A percentile compares a stretch with the other conserved stretches of the same genome.
phyloP scores from a whole-genome alignment of 2,113 vertebrate species.

The Nyctereutes procyonoides region DNA sequence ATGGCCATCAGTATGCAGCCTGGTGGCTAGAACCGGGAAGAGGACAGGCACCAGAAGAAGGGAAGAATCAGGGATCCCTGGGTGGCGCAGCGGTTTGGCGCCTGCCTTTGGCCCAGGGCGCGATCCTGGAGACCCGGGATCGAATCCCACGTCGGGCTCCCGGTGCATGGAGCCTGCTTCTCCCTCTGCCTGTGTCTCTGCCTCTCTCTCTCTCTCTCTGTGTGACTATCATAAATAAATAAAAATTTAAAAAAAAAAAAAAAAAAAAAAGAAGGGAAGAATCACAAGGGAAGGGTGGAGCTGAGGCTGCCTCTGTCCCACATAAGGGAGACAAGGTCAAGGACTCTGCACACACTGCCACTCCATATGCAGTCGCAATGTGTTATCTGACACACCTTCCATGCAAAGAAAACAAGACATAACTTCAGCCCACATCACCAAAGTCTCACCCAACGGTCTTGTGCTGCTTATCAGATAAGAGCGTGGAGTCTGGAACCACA shows the following conservation, averaged over 20 bases:
- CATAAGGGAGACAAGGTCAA: not conserved
- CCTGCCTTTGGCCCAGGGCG: too few species aligned
- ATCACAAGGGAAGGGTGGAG: not conserved
- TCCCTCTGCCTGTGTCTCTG: too few species aligned
- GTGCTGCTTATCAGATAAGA: rapidly evolving
- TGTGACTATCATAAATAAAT: too few species aligned
- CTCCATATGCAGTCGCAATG: not conserved
- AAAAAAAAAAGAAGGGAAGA: not conserved
- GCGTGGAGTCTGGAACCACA: rapidly evolving
- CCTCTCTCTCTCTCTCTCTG: too few species aligned
- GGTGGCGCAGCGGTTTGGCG: too few species aligned
- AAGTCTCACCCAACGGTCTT: not conserved
- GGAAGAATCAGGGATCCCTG: not conserved
- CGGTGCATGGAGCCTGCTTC: too few species aligned
- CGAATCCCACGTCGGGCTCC: too few species aligned
- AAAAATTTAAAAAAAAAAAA: too few species aligned
- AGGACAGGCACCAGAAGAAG: not conserved
- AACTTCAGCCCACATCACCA: not conserved
- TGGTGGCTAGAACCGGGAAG: not conserved
- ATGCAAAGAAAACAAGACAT: not conserved
- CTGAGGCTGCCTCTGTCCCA: not conserved
- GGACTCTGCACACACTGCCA: not conserved
- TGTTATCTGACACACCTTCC: not conserved
- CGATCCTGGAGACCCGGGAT: too few species aligned
- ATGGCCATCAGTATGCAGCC: not conserved